Percentiles rank a stretch among this genome's conserved stretches.
phyloP scores from a whole-genome alignment of 2,113 vertebrate species.

The Felis catus region DNA sequence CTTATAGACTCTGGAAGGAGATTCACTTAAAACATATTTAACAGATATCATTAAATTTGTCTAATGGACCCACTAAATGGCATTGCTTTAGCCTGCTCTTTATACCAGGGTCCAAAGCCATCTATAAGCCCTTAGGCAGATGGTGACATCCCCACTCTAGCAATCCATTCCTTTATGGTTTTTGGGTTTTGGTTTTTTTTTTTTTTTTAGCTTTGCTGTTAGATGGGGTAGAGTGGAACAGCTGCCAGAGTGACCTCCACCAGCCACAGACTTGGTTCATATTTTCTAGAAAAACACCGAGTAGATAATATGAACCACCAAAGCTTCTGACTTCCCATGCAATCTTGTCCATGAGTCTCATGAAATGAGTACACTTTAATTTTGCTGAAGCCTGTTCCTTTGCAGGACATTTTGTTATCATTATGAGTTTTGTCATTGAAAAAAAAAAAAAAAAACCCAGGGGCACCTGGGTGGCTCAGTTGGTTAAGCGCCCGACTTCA shows the following conservation, averaged over 20 bases:
- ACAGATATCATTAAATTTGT: not conserved
- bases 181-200: too few relatives aligned
- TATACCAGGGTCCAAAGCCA: not conserved
- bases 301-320: not conserved
- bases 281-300: not conserved
- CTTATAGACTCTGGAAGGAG: constrained; percentile 17
- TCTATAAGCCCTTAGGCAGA: not conserved
- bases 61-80: not conserved
- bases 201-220: not conserved
- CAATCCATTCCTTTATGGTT: not conserved
- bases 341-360: not conserved
- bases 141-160: too few relatives aligned
- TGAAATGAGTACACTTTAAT: not conserved
- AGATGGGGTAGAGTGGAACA: not conserved
- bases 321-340: not conserved
- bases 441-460: not conserved
- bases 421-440: not conserved
- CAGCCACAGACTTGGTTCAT: not conserved
- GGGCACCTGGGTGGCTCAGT: too few relatives aligned
- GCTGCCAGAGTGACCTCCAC: not conserved
- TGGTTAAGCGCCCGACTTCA: too few relatives aligned
- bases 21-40: not conserved
- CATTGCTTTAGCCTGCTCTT: not conserved
- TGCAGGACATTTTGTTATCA: not conserved
- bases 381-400: not conserved